A percentile compares a stretch with the other conserved stretches of the same genome.
Evolutionary conservation across 1,140 invertebrate genomes (phyloP).

Genomic region (Teleogryllus occipitalis): DNA sequence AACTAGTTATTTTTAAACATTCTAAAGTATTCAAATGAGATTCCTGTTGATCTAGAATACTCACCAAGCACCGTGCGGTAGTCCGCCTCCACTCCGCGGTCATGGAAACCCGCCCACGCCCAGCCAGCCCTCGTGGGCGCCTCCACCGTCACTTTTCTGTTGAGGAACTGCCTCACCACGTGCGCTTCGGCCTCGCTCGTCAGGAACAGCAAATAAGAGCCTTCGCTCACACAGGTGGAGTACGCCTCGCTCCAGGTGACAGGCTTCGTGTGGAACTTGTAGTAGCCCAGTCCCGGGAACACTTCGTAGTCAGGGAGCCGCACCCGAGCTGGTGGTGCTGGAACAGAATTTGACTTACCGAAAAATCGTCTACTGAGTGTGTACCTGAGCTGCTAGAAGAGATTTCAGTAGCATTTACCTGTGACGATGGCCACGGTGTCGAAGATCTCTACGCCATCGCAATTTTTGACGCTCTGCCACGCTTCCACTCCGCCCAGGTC

Average conservation of each 20-base stretch:
- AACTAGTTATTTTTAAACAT: too few species aligned
- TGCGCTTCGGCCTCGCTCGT: constrained; percentile 33
- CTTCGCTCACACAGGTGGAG: constrained; percentile 34
- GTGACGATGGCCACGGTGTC: not conserved
- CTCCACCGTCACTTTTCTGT: not conserved
- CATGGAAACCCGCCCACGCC: constrained; percentile 12
- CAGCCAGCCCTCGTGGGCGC: not conserved
- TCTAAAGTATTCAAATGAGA: too few species aligned
- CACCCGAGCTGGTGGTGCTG: not conserved
- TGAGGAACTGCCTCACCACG: constrained; percentile 30
- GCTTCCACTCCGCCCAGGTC: not conserved
- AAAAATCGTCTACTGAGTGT: too few species aligned
- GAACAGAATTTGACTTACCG: not conserved
- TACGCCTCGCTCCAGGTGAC: constrained; percentile 33
- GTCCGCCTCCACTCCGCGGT: not conserved
- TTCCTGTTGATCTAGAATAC: too few species aligned
- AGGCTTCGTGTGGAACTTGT: constrained; percentile 33
- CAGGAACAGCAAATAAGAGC: constrained; percentile 32
- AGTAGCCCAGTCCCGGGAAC: constrained; percentile 22
- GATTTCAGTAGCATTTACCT: not conserved
- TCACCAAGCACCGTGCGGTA: too few species aligned
- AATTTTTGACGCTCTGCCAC: not conserved
- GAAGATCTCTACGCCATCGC: not conserved
- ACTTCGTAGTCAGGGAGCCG: not conserved
- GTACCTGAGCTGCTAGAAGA: too few species aligned